A percentile compares a stretch with the other conserved stretches of the same genome.
These are phyloP conservation scores for Eunapius fragilis DNA, from an alignment of 37 sponge, comb jelly and placozoan genomes.

Conservation along the genomic window DNA sequence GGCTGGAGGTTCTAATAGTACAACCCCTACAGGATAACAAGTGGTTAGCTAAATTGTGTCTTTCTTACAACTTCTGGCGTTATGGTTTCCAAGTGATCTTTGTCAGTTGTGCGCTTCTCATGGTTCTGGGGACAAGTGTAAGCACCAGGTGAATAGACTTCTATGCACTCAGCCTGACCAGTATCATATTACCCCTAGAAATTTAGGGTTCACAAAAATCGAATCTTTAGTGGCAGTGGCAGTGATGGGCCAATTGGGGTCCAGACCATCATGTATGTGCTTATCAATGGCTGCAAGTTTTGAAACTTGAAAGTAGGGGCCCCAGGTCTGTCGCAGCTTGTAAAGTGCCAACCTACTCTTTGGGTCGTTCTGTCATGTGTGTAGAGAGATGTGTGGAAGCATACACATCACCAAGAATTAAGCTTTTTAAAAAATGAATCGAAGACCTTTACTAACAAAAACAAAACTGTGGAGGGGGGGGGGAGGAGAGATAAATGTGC, in stretches of 20 bases:
- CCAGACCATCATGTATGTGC: slow-evolving; percentile 68
- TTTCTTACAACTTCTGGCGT: too few relatives aligned
- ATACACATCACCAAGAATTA: too few relatives aligned
- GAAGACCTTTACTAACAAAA: neutral
- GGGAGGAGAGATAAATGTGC: neutral
- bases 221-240: slow-evolving; percentile 26
- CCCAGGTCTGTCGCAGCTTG: slow-evolving; percentile 89
- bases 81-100: too few relatives aligned
- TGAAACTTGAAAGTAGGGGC: slow-evolving; percentile 31
- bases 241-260: slow-evolving; percentile 85
- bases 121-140: too few relatives aligned
- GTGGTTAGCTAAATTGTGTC: too few relatives aligned
- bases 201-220: slow-evolving; percentile 77
- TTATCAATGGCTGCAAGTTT: slow-evolving; percentile 79
- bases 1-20: neutral
- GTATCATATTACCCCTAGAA: slow-evolving; percentile 16
- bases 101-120: too few relatives aligned
- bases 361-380: slow-evolving; percentile 58
- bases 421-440: too few relatives aligned
- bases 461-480: neutral
- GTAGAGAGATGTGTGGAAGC: slow-evolving; percentile 2
- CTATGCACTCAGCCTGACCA: neutral
- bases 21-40: too few relatives aligned
- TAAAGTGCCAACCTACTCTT: slow-evolving; percentile 59
- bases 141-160: neutral